phyloP scores from a whole-genome alignment of 1,140 invertebrate species.

The Drosophila repleta region DNA sequence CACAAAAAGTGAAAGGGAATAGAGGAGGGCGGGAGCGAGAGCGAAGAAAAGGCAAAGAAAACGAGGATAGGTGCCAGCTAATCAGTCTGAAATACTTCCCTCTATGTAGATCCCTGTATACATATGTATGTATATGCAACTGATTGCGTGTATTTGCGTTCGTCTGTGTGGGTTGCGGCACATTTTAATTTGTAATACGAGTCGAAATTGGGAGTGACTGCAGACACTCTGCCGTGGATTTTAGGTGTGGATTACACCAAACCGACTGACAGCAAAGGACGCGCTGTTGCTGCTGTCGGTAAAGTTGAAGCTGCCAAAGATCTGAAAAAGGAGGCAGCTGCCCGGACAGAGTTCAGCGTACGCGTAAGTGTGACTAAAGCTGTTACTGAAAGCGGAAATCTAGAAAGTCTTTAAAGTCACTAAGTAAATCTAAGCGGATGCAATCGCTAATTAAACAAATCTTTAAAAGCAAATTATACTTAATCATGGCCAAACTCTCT shows the following conservation, averaged over 20 bases:
- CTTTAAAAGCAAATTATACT: no score
- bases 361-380: slow-evolving; percentile 68
- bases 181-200: slow-evolving; percentile 83
- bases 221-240: slow-evolving; percentile 63
- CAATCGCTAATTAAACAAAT: no score
- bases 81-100: slow-evolving; percentile 74
- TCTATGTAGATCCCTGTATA: slow-evolving; percentile 35
- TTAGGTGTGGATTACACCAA: slow-evolving; percentile 71
- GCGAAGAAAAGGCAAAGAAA: neutral
- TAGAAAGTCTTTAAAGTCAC: neutral
- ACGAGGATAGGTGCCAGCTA: slow-evolving; percentile 50
- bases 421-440: neutral
- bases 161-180: slow-evolving; percentile 58
- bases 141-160: slow-evolving; percentile 16
- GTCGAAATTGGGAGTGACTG: slow-evolving; percentile 79
- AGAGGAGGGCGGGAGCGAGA: neutral
- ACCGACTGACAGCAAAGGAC: slow-evolving; percentile 26
- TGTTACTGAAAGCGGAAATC: neutral
- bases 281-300: slow-evolving; percentile 14
- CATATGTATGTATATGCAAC: neutral
- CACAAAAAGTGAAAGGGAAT: slow-evolving; percentile 37
- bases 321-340: slow-evolving; percentile 9
- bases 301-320: slow-evolving; percentile 14
- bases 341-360: slow-evolving; percentile 42
- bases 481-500: no score